Evolutionary conservation across 1,140 invertebrate genomes (phyloP), one percentile per base, ranked within the genome.

Genomic region (Onthophagus taurus): DNA sequence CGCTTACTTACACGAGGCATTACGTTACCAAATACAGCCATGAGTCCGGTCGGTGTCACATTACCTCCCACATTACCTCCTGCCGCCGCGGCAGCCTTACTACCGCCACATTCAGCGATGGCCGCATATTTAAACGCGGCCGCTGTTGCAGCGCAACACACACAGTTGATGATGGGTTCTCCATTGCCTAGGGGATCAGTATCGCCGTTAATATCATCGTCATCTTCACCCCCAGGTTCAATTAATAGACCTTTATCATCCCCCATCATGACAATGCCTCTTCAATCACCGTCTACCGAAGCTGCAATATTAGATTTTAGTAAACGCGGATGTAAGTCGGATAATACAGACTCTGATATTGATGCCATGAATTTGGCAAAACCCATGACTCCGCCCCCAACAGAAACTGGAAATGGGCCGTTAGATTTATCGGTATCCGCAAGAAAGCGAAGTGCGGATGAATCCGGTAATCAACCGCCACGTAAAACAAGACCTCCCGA

Each of bases 391-490:
- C 54, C 59, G 1, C 67, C 70, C 0, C 61, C 68, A 12, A 70
- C 70, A 26, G 72, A 77, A 37, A 65, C 70, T 20, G 77, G 78
- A 44, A 85, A 85, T 53, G 77, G 81, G 18, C 85, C 86, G 1
- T 59, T 91, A 39, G 86, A 91, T 64, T 66, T 90, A 9, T 85
- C 85, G 0, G 78, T 87, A 20, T 72, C 78, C 2, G 80, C 79
- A 19, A 75, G 82, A 56, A 83, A 87, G 53, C 66, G 83, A 36
- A 77, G 76, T 12, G 70, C 76, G 2, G 75, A 79, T 4, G 77
- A 83, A 39, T 74, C 72, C 21, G 74, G 80, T 0, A 70, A 75
- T 3, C 72, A 74, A 1, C 75, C 78, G 4, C 73, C 74, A 0
- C 83, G 85, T 51, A 77, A 76, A 33, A 75, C 78, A 1, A 71